Percentiles rank a stretch among this genome's conserved stretches.
These are phyloP conservation scores for Xyliphius kryptos DNA, from an alignment of 2,113 vertebrate genomes.

Conservation along the genomic window DNA sequence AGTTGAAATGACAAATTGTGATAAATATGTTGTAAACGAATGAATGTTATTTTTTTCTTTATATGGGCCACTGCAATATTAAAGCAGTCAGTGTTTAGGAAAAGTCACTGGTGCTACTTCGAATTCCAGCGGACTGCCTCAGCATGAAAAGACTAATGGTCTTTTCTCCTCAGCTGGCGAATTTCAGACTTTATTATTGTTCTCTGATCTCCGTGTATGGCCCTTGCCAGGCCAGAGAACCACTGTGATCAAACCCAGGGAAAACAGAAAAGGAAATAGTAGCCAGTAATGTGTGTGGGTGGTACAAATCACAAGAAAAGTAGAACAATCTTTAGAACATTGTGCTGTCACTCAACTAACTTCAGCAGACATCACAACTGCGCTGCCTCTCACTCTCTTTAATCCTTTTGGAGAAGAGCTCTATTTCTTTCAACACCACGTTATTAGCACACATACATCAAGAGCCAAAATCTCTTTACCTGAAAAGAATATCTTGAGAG, in stretches of 20 bases:
- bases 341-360: not conserved
- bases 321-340: not conserved
- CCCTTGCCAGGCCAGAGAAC: constrained; percentile 14
- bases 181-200: constrained; percentile 22
- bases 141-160: constrained; percentile 28
- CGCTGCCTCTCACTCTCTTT: not conserved
- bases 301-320: constrained; percentile 9
- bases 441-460: constrained; percentile 19
- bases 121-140: constrained; percentile 21
- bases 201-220: constrained; percentile 15
- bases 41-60: constrained; percentile 5
- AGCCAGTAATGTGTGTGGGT: constrained; percentile 7
- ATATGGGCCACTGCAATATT: constrained; percentile 14
- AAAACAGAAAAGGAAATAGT: constrained; percentile 5
- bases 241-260: constrained; percentile 9
- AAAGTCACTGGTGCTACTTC: constrained; percentile 10
- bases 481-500: constrained; percentile 14
- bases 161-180: constrained; percentile 24
- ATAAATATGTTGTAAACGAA: constrained; percentile 9
- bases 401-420: constrained; percentile 11
- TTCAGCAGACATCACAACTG: not conserved
- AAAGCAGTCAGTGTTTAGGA: constrained; percentile 8
- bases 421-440: not conserved
- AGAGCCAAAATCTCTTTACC: constrained; percentile 1
- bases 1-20: not conserved